Percentiles rank a stretch among this genome's conserved stretches.
Conservation (phyloP, 2,113 vertebrate species). For the Loxodonta africana region DNA sequence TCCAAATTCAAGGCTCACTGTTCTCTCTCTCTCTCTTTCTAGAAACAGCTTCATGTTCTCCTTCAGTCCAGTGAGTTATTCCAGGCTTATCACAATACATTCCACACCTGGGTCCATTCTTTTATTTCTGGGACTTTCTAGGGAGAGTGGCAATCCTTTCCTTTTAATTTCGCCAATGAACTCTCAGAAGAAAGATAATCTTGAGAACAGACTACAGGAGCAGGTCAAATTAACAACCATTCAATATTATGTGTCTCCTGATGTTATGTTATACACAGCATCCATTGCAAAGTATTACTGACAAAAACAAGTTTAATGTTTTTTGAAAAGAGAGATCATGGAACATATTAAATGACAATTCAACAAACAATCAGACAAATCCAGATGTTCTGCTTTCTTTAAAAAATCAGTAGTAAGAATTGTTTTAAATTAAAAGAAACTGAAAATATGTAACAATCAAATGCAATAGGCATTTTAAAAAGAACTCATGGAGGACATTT, state of each 20-base stretch:
- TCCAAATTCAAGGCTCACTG: neutral
- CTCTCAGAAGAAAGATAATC: neutral
- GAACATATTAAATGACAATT: slow-evolving; percentile 5
- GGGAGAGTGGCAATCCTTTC: neutral
- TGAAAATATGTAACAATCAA: neutral
- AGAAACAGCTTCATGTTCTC: neutral
- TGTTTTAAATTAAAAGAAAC: neutral
- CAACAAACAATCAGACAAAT: slow-evolving; percentile 40
- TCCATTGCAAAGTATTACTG: neutral
- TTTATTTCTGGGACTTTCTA: neutral
- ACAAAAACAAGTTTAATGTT: neutral
- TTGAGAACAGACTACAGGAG: neutral
- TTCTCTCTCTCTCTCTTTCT: neutral
- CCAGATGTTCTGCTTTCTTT: slow-evolving; percentile 3
- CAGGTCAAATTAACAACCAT: neutral
- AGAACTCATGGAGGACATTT: neutral
- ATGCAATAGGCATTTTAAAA: neutral
- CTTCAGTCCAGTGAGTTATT: neutral
- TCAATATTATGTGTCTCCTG: neutral
- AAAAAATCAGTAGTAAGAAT: neutral
- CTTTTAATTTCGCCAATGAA: neutral
- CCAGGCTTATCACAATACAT: neutral
- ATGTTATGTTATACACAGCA: neutral
- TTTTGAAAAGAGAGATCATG: neutral
- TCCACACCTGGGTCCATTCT: neutral